phyloP scores from a whole-genome alignment of 2,113 vertebrate genomes.

The Pseudonaja textilis region DNA sequence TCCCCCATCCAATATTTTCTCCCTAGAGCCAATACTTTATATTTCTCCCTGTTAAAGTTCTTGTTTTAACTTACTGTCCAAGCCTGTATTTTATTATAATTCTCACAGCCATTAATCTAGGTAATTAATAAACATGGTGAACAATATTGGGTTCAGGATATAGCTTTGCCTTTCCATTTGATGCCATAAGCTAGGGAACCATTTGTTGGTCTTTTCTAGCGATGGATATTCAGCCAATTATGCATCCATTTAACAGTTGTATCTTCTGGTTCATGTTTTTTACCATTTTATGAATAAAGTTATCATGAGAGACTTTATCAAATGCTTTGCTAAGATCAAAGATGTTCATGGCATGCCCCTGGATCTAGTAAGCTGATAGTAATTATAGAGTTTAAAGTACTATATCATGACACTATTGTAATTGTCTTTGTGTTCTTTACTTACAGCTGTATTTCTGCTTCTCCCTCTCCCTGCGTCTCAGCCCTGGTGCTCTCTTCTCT shows the following conservation, averaged over 20 bases:
- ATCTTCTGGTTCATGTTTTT: not conserved
- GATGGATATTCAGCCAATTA: not conserved
- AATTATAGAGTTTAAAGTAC: not conserved
- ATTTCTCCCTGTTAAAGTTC: not conserved
- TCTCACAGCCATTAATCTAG: not conserved
- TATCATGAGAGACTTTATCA: not conserved
- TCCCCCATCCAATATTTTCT: not conserved
- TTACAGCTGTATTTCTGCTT: not conserved
- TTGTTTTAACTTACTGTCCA: not conserved
- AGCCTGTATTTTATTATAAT: not conserved
- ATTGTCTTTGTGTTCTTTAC: not conserved
- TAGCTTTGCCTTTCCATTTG: not conserved
- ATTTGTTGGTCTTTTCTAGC: not conserved
- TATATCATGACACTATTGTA: not conserved
- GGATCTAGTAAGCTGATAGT: not conserved
- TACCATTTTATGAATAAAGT: not conserved
- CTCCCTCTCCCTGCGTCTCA: not conserved
- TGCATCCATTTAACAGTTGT: not conserved
- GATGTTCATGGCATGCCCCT: not conserved
- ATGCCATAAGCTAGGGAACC: not conserved
- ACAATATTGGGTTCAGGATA: not conserved
- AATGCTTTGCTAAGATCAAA: not conserved
- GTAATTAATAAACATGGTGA: not conserved
- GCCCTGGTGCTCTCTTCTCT: not conserved
- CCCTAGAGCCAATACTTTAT: not conserved